A percentile compares a stretch with the other conserved stretches of the same genome.
Conservation (phyloP, 2,888 invertebrate species). For the Leptopilina syphax region DNA sequence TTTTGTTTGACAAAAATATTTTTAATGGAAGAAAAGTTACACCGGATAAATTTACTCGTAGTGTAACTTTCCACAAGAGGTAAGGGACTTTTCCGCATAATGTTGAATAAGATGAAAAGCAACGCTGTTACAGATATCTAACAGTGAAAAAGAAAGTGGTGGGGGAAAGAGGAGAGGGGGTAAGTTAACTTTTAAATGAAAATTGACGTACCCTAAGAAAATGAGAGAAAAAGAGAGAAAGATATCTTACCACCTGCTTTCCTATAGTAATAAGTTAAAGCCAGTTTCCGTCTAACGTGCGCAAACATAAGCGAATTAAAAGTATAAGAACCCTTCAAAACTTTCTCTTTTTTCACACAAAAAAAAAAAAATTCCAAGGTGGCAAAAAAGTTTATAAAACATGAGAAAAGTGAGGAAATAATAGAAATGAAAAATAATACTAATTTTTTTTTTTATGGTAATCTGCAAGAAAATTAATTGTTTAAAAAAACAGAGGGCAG, state of each 20-base stretch:
- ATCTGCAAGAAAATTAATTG: constrained; percentile 22
- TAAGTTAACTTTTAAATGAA: constrained; percentile 60
- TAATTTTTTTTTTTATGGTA: constrained; percentile 20
- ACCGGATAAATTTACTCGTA: neutral
- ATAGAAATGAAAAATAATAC: neutral
- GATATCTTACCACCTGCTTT: constrained; percentile 38
- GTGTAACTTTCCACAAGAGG: neutral
- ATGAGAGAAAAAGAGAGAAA: constrained; percentile 23
- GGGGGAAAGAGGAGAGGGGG: neutral
- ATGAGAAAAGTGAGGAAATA: neutral
- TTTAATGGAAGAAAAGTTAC: neutral
- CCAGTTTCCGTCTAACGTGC: constrained; percentile 17
- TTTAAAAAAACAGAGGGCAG: neutral
- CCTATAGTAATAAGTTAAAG: constrained; percentile 38
- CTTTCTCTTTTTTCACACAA: constrained; percentile 7
- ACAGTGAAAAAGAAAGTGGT: neutral
- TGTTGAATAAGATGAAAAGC: neutral
- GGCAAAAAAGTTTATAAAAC: constrained; percentile 5
- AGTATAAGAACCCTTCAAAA: constrained; percentile 49
- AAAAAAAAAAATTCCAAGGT: constrained; percentile 12
- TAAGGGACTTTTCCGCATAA: neutral
- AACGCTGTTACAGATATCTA: constrained; percentile 25
- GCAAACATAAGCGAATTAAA: constrained; percentile 61
- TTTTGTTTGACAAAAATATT: too few species aligned
- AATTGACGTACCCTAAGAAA: constrained; percentile 59